Base-by-base conservation (phyloP, 2,888 invertebrate genomes). In the Lamellibrachia columna region DNA sequence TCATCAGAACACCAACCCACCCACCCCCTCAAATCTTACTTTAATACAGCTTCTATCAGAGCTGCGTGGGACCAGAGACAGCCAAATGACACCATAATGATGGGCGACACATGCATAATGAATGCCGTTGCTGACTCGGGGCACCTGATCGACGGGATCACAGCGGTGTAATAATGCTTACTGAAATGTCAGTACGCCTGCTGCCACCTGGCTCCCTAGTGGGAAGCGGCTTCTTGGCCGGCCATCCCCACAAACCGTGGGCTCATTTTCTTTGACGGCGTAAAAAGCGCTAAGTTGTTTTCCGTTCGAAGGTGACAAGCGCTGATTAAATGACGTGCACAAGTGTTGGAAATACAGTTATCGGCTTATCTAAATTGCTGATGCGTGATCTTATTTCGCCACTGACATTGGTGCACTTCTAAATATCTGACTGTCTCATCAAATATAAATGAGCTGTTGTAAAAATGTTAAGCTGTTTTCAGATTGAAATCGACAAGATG, bases 51-150 rank as follows among this genome's bases (percentile, higher is more conserved):
- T 15, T 75, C 75, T 75, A 15, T 15, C 22, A 15, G 6, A 6
- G 3, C 6, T 15, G n/a, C 75, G 75, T 22, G 15, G 75, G 75
- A 75, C n/a, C 75, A 22, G 75, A 6, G 4, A 75, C 75, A 75
- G n/a, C n/a, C 22, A 75, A n/a, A 75, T 75, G 75, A 75, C 75
- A 75, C 75, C 75, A 75, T 75, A 75, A 75, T 75, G 75, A 75
- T 75, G 15, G 75, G 75, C n/a, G 75, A 75, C 75, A 15, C 22
- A 75, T 75, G 22, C 75, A 75, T 75, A 75, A 75, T 75, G n/a
- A 75, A 75, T 75, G 22, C 15, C 75, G 22, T 3, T 15, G 75
- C 6, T 22, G 22, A 2, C 22, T 6, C 6, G 22, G 22, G 75
- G 75, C 75, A 75, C 75, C 75, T 75, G 75, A 75, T 75, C 15